A percentile compares a stretch with the other conserved stretches of the same genome.
Conservation (phyloP, 2,797 vertebrate genomes). For the Myripristis murdjan region DNA sequence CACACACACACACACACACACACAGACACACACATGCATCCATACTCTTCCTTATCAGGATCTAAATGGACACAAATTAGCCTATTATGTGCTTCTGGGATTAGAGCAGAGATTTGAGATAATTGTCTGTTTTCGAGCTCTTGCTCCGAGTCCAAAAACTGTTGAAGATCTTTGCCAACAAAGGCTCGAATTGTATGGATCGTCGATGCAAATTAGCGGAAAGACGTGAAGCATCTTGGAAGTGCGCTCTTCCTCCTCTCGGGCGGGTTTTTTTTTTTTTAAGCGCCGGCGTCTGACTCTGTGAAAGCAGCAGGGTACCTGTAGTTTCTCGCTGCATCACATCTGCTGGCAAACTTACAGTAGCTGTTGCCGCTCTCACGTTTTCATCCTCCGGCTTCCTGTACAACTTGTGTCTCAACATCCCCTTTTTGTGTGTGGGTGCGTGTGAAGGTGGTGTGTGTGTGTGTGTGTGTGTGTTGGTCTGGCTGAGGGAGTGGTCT, state of each 20-base stretch:
- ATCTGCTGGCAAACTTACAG: not conserved
- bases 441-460: constrained; percentile 1
- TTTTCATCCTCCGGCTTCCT: constrained; percentile 63
- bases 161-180: constrained; percentile 53
- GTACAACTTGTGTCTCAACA: constrained; percentile 66
- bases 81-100: constrained; percentile 75
- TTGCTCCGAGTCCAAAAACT: constrained; percentile 43
- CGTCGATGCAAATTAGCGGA: constrained; percentile 11
- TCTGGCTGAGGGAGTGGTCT: constrained; percentile 31
- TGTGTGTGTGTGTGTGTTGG: not conserved
- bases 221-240: constrained; percentile 1
- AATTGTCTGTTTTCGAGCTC: constrained; percentile 64
- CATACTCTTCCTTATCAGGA: constrained; percentile 71
- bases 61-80: constrained; percentile 78
- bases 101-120: constrained; percentile 70
- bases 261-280: no score
- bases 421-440: constrained; percentile 43
- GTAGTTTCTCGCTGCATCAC: not conserved
- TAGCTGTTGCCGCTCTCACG: constrained; percentile 38
- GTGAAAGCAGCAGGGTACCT: not conserved
- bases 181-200: constrained; percentile 27
- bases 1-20: constrained; percentile 46
- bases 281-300: constrained; percentile 5
- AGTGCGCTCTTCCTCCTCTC: constrained; percentile 18
- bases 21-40: constrained; percentile 31